phyloP scores from a whole-genome alignment of 2,797 vertebrate species.

The Protonibea diacanthus region DNA sequence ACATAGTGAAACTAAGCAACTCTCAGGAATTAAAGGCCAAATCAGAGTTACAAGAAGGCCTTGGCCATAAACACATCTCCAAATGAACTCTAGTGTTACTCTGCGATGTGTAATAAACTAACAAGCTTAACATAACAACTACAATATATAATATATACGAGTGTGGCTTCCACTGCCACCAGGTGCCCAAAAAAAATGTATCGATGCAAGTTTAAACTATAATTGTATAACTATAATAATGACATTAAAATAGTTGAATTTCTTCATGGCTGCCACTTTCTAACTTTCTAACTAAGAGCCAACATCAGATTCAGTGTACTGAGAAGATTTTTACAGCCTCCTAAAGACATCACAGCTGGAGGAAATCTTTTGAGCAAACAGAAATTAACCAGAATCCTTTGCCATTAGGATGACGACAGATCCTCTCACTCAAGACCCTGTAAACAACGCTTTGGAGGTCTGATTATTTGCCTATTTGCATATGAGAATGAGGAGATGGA shows the following conservation, averaged over 20 bases:
- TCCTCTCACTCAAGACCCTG: conserved; percentile 54
- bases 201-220: not conserved
- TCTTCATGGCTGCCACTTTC: not conserved
- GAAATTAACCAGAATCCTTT: conserved; percentile 48
- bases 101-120: not conserved
- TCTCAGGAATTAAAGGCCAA: not conserved
- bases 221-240: not conserved
- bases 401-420: conserved; percentile 45
- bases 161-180: not conserved
- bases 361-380: conserved; percentile 69
- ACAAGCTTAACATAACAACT: not conserved
- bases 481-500: conserved; percentile 21
- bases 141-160: not conserved
- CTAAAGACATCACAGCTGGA: conserved; percentile 27
- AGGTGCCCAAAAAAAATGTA: not conserved
- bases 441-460: conserved; percentile 71
- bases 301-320: conserved; percentile 13
- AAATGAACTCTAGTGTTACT: not conserved
- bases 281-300: not conserved
- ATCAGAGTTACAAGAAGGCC: not conserved
- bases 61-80: not conserved
- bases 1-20: not conserved
- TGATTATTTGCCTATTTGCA: conserved; percentile 48
- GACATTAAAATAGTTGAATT: not conserved
- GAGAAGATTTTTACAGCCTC: conserved; percentile 1